These are phyloP conservation scores for Anser brachyrhynchus DNA, from an alignment of 2,113 vertebrate species.

Conservation along the genomic window DNA sequence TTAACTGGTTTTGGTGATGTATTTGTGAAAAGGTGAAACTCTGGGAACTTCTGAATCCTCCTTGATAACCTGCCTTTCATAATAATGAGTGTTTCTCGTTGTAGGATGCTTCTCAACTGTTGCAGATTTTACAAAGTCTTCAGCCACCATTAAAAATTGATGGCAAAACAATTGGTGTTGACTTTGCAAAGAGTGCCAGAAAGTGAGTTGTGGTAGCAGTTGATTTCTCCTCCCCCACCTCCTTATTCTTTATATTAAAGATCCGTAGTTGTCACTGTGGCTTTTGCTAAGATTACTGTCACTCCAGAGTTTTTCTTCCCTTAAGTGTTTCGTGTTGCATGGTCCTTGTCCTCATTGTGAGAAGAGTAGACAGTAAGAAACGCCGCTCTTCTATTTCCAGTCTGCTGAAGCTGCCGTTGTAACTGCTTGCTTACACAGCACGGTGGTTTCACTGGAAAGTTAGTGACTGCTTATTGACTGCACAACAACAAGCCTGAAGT, in stretches of 20 bases:
- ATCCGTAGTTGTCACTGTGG: neutral
- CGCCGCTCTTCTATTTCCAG: neutral
- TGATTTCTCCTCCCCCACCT: fast-evolving
- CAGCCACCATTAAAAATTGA: conserved; percentile 96
- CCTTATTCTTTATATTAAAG: neutral
- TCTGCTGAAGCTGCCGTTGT: neutral
- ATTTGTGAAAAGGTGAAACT: neutral
- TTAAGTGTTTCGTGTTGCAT: neutral
- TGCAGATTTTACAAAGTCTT: conserved; percentile 94
- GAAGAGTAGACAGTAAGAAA: neutral
- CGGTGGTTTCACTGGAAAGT: neutral
- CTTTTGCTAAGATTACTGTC: neutral
- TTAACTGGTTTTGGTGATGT: neutral
- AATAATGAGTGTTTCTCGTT: conserved; percentile 11
- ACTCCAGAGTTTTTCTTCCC: neutral
- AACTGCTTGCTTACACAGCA: neutral
- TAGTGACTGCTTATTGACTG: neutral
- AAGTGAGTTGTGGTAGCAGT: conserved; percentile 83
- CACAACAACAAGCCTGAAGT: neutral
- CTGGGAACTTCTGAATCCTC: neutral
- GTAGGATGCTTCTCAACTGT: conserved; percentile 96
- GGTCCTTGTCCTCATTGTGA: neutral
- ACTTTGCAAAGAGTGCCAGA: conserved; percentile 98
- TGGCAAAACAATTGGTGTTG: conserved; percentile 97
- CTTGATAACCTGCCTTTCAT: neutral